Evolutionary conservation across 2,797 vertebrate genomes (phyloP), one percentile per base, ranked within the genome.

Genomic region (Sebastes oblongus): DNA sequence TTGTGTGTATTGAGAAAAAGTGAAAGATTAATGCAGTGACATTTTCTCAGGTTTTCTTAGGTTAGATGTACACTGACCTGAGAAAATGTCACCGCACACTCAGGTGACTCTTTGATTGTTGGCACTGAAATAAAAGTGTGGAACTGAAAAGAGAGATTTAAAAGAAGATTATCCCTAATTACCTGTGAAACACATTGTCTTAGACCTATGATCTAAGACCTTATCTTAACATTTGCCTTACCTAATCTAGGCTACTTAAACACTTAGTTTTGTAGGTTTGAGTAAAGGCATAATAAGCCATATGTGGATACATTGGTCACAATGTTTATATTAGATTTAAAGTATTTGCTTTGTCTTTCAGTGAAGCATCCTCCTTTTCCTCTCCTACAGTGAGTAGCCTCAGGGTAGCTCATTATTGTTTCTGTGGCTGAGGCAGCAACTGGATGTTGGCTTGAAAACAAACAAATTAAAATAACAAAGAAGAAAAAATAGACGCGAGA

Each of bases 321-420:
- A 30, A 30, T 74, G n/a, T 42, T 29, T 52, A 4, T 27, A 29
- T 70, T 50, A 12, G 3, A 64, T 4, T 66, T 46, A 59, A 72
- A 60, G 81, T 62, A 30, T 81, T 78, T 78, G 18, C 18, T 22
- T 46, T 68, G 22, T 66, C 9, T 30, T 65, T 52, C 64, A 32
- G 20, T 80, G 78, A 58, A 66, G 58, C 77, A 60, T 34, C 36
- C 65, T 81, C 67, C 30, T 42, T 66, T 64, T 32, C 14, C 30
- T 75, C 25, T 65, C 22, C 34, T 64, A 25, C 56, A 67, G 58
- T 46, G 70, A 54, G 29, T 13, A 22, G 77, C 73, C 62, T 42
- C 5, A 4, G 60, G 68, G 11, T 71, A 69, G 62, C 67, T 82
- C 80, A 75, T 87, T 78, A 79, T 61, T 81, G 62, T 62, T 55